These are phyloP conservation scores for Clarias pachynema DNA, from an alignment of 2,797 vertebrate species.

Conservation along the genomic window DNA sequence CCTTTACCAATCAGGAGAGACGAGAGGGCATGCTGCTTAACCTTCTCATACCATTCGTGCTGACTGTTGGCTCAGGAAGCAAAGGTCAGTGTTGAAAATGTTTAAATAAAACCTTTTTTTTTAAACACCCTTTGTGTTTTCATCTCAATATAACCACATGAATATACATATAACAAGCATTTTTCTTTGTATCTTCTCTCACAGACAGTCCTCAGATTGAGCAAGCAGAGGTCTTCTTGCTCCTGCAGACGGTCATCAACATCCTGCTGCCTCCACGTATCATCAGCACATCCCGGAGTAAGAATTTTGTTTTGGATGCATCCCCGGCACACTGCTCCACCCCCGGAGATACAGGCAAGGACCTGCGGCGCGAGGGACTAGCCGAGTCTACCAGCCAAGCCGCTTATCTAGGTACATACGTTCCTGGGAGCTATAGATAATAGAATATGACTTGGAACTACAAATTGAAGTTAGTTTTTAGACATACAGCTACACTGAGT, in stretches of 20 bases:
- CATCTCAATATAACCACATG: background rate
- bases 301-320: conserved; percentile 96
- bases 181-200: conserved; percentile 28
- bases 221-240: conserved; percentile 93
- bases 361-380: conserved; percentile 90
- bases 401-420: conserved; percentile 87
- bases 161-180: background rate
- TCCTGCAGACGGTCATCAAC: conserved; percentile 96
- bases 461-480: too few relatives aligned
- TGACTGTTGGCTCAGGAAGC: conserved; percentile 98
- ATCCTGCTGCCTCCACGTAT: conserved; percentile 95
- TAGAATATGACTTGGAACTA: background rate
- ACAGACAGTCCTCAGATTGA: conserved; percentile 95
- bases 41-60: conserved; percentile 96
- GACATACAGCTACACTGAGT: background rate
- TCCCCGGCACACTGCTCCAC: conserved; percentile 98
- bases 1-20: conserved; percentile 99
- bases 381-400: conserved; percentile 98
- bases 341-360: conserved; percentile 90
- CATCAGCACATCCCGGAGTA: conserved; percentile 97
- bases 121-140: background rate
- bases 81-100: conserved; percentile 81
- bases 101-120: background rate
- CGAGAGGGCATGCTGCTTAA: conserved; percentile 99
- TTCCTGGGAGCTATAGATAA: background rate